These are phyloP conservation scores for Ascaphus truei DNA, from an alignment of 2,113 vertebrate species.

Conservation along the genomic window DNA sequence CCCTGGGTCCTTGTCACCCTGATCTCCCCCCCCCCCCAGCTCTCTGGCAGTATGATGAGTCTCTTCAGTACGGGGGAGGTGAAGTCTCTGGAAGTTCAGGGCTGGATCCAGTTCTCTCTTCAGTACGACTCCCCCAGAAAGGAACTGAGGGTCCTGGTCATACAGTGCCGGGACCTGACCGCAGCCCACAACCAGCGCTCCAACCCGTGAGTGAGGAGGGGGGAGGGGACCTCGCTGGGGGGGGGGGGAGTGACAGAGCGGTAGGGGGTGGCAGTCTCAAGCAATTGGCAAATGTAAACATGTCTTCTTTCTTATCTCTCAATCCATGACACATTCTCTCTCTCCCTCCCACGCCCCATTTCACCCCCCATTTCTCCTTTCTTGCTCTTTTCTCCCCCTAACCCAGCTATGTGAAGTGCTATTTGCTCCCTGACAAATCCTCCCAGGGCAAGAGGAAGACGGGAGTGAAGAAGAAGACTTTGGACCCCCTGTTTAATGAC, in stretches of 20 bases:
- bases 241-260: too few relatives aligned
- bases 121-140: constrained; percentile 64
- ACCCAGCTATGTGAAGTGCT: constrained; percentile 87
- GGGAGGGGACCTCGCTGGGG: not conserved
- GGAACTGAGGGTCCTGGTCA: constrained; percentile 78
- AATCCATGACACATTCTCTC: too few relatives aligned
- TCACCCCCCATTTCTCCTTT: not conserved
- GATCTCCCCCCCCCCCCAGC: constrained; percentile 53
- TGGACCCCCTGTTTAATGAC: constrained; percentile 88
- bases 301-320: too few relatives aligned
- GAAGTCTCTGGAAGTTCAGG: constrained; percentile 72
- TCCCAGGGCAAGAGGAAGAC: constrained; percentile 90
- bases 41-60: constrained; percentile 87
- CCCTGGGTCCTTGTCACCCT: too few relatives aligned
- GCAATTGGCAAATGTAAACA: too few relatives aligned
- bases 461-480: constrained; percentile 77
- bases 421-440: constrained; percentile 89
- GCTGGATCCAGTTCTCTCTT: constrained; percentile 80
- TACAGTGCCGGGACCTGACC: constrained; percentile 82
- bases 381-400: not conserved
- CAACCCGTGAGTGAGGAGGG: constrained; percentile 76
- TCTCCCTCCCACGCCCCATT: too few relatives aligned
- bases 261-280: not conserved
- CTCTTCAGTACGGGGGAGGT: constrained; percentile 83
- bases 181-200: constrained; percentile 77